A percentile compares a stretch with the other conserved stretches of the same genome.
These are phyloP conservation scores for Trichoplusia ni DNA, from an alignment of 1,140 invertebrate genomes.

Conservation along the genomic window DNA sequence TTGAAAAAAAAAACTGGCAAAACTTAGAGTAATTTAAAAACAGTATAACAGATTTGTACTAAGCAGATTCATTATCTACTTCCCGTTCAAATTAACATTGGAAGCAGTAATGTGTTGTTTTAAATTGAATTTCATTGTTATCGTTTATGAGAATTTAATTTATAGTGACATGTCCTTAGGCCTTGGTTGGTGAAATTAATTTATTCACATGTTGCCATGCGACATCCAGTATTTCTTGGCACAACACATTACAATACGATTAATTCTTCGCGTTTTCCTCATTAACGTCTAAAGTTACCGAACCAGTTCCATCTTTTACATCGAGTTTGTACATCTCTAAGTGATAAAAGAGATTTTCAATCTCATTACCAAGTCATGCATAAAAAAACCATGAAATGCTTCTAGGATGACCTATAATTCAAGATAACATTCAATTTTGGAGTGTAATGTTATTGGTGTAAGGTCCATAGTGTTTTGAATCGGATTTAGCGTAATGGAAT, in stretches of 20 bases:
- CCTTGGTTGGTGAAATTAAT: constrained; percentile 3
- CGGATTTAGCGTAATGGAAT: constrained; percentile 45
- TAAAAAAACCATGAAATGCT: constrained; percentile 47
- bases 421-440: constrained; percentile 34
- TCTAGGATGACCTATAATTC: constrained; percentile 49
- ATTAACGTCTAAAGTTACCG: constrained; percentile 26
- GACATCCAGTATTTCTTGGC: constrained; percentile 20
- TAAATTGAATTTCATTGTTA: neutral
- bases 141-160: constrained; percentile 7
- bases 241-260: constrained; percentile 10
- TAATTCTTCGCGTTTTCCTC: constrained; percentile 22
- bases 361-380: constrained; percentile 38
- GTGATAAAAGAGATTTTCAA: constrained; percentile 34
- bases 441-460: constrained; percentile 46
- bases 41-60: too few species aligned
- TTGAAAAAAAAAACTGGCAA: too few species aligned
- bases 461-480: constrained; percentile 44
- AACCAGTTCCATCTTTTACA: constrained; percentile 28
- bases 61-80: neutral
- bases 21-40: too few species aligned
- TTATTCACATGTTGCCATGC: neutral
- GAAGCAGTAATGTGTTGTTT: neutral
- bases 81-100: neutral
- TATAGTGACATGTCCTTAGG: constrained; percentile 8
- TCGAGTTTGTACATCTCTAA: constrained; percentile 4